A percentile compares a stretch with the other conserved stretches of the same genome.
These are phyloP conservation scores for Tupaia tana DNA, from an alignment of 2,113 vertebrate genomes.

Conservation along the genomic window DNA sequence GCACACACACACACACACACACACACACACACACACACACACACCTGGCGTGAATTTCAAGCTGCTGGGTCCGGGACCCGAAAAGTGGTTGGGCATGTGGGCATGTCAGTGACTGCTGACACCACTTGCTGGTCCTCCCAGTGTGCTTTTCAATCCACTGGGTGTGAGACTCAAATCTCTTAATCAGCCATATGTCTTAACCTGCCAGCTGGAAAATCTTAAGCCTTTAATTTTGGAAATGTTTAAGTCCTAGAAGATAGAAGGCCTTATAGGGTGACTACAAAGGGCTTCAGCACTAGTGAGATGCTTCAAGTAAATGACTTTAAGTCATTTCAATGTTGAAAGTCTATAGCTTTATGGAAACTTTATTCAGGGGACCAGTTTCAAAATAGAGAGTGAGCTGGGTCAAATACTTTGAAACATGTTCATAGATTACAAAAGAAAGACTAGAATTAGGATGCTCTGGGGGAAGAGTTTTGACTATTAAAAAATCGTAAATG, in stretches of 20 bases:
- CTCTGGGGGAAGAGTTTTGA: background rate
- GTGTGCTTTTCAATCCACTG: no score
- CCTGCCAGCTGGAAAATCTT: no score
- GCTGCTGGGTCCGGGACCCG: no score
- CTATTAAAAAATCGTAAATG: accelerated
- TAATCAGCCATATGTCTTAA: no score
- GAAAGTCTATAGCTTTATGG: background rate
- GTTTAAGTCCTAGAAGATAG: background rate
- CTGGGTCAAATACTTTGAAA: background rate
- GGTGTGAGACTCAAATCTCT: no score
- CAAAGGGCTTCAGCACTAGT: accelerated
- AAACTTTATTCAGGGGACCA: background rate
- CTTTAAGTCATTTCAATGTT: background rate
- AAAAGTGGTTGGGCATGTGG: no score
- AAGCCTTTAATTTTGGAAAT: background rate
- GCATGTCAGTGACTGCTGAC: no score
- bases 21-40: no score
- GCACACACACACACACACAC: no score
- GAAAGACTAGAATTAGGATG: background rate
- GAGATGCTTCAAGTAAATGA: background rate
- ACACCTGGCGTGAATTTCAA: no score
- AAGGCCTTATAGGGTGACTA: accelerated
- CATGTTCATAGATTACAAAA: background rate
- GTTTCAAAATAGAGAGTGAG: background rate
- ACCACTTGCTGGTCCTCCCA: no score